These are phyloP conservation scores for Drosophila anceps DNA, from an alignment of 2,888 invertebrate genomes.

Conservation along the genomic window DNA sequence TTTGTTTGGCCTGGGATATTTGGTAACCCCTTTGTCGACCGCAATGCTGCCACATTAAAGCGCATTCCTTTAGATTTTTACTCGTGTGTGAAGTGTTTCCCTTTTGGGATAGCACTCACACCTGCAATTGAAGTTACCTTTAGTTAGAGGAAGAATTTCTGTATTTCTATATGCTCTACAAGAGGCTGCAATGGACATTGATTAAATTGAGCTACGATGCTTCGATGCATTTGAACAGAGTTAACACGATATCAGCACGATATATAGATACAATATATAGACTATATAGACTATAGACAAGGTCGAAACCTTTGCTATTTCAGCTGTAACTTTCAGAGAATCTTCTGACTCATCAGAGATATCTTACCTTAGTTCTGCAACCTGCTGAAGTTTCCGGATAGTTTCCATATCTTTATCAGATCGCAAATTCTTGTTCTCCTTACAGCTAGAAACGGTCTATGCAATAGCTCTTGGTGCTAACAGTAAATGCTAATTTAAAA, in stretches of 20 bases:
- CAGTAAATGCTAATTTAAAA: slow-evolving; percentile 42
- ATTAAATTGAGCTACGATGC: neutral
- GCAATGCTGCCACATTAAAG: slow-evolving; percentile 31
- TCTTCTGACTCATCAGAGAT: neutral
- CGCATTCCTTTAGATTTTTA: slow-evolving; percentile 23
- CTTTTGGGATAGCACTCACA: neutral
- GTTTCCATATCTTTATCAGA: neutral
- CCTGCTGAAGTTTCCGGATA: neutral
- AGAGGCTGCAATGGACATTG: neutral
- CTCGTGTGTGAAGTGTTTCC: neutral
- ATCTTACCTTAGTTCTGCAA: neutral
- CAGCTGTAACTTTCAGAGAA: too few species aligned
- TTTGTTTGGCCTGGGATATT: neutral
- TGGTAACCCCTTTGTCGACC: slow-evolving; percentile 30
- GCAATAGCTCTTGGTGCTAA: neutral
- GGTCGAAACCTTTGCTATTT: too few species aligned
- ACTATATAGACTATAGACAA: too few species aligned
- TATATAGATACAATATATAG: too few species aligned
- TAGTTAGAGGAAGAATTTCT: neutral
- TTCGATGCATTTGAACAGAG: too few species aligned
- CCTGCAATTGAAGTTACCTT: neutral
- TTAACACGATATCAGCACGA: too few species aligned
- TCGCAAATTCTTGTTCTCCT: neutral
- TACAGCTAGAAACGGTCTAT: neutral
- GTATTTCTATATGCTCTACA: neutral